Conservation (phyloP, 2,888 invertebrate species). For the Rhamnusium bicolor region DNA sequence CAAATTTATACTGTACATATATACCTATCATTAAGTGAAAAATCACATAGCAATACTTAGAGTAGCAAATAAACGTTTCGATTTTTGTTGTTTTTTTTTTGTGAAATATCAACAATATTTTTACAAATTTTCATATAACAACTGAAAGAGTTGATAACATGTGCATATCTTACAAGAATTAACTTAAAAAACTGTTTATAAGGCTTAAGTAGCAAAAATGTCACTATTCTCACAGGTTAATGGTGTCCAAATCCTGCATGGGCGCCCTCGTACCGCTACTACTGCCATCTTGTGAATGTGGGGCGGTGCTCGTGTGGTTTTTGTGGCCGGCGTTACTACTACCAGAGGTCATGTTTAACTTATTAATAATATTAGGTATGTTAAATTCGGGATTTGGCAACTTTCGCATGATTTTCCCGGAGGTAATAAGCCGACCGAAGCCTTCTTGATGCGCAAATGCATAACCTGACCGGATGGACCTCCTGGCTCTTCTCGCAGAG, state of each 20-base stretch:
- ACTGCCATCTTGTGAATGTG: conserved; percentile 61
- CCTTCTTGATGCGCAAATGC: conserved; percentile 99
- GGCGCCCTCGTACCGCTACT: conserved; percentile 74
- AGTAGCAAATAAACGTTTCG: conserved; percentile 51
- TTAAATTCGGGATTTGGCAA: conserved; percentile 86
- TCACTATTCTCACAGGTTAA: conserved; percentile 74
- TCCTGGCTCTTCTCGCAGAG: conserved; percentile 89
- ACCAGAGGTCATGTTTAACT: conserved; percentile 68
- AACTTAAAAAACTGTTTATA: conserved; percentile 24
- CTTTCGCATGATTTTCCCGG: conserved; percentile 95
- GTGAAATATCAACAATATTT: conserved; percentile 51
- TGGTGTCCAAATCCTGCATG: conserved; percentile 82
- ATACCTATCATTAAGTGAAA: conserved; percentile 61
- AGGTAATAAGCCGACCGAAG: conserved; percentile 96
- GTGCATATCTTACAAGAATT: conserved; percentile 53
- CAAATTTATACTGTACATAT: conserved; percentile 65
- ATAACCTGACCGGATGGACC: conserved; percentile 92
- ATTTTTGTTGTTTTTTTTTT: conserved; percentile 38
- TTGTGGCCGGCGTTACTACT: conserved; percentile 56
- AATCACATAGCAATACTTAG: conserved; percentile 66
- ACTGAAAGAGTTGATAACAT: conserved; percentile 50
- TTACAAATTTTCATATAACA: conserved; percentile 42
- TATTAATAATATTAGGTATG: conserved; percentile 74
- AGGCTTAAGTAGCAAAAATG: conserved; percentile 48
- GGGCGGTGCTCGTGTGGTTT: conserved; percentile 53